Conservation (phyloP, 2,888 invertebrate genomes). For the Listrodromus nycthemerus region DNA sequence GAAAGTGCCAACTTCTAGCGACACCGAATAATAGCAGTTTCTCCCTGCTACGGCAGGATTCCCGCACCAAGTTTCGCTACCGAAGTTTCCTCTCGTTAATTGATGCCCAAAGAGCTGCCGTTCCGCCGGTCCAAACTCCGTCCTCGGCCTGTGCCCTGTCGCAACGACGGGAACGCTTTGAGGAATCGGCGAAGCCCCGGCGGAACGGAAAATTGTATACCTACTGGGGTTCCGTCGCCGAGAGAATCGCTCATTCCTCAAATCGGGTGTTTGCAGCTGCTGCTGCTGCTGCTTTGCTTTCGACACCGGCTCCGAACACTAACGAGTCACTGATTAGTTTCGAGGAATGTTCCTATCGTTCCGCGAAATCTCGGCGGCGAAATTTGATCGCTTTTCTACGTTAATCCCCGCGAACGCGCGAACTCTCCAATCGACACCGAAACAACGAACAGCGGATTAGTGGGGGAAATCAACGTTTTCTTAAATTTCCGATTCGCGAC, state of each 20-base stretch:
- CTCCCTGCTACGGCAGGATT: background rate
- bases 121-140: slow-evolving; percentile 24
- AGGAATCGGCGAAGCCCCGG: slow-evolving; percentile 72
- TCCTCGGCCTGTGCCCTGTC: background rate
- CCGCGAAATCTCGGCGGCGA: slow-evolving; percentile 46
- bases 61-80: slow-evolving; percentile 75
- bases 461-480: background rate
- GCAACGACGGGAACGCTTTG: slow-evolving; percentile 57
- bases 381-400: slow-evolving; percentile 35
- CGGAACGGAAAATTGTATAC: slow-evolving; percentile 51
- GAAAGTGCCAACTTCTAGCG: slow-evolving; percentile 12
- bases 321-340: slow-evolving; percentile 68
- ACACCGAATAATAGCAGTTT: slow-evolving; percentile 77
- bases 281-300: slow-evolving; percentile 39
- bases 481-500: background rate
- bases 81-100: slow-evolving; percentile 79
- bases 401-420: slow-evolving; percentile 28
- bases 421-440: slow-evolving; percentile 39
- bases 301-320: slow-evolving; percentile 52
- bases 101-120: slow-evolving; percentile 74
- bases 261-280: slow-evolving; percentile 59
- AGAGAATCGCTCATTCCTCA: slow-evolving; percentile 47
- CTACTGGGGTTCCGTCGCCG: slow-evolving; percentile 52
- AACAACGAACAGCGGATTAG: background rate
- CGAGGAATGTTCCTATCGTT: slow-evolving; percentile 37